These are phyloP conservation scores for Platyrinchus mystaceus DNA, from an alignment of 2,797 vertebrate genomes.

Conservation along the genomic window DNA sequence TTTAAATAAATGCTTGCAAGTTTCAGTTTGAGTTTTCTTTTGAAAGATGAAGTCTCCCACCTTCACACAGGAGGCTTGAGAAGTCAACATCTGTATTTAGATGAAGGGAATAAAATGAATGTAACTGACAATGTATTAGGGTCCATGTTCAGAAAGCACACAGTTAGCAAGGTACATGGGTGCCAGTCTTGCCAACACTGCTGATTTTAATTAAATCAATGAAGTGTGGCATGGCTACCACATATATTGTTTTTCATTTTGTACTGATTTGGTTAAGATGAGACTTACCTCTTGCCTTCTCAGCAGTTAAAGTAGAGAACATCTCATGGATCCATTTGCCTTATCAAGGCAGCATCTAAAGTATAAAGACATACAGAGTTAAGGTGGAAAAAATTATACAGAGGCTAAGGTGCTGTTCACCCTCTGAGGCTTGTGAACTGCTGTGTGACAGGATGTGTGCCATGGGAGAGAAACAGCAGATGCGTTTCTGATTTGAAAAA, in stretches of 20 bases:
- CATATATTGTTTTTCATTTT: neutral
- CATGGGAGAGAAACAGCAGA: neutral
- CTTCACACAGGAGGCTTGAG: neutral
- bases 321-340: neutral
- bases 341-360: neutral
- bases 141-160: rapidly evolving
- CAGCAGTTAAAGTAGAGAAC: neutral
- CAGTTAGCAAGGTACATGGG: rapidly evolving
- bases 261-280: neutral
- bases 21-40: neutral
- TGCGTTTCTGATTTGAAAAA: constrained; percentile 1
- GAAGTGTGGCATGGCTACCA: neutral
- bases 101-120: neutral
- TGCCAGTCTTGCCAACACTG: neutral
- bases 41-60: neutral
- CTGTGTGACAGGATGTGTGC: neutral
- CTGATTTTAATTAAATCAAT: neutral
- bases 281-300: neutral
- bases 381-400: neutral
- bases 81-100: neutral
- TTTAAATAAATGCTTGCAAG: neutral
- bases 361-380: neutral
- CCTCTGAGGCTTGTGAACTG: neutral
- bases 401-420: neutral
- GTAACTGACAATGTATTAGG: rapidly evolving